Evolutionary conservation across 2,888 invertebrate species (phyloP).

Genomic region (Euzetes globulus): DNA sequence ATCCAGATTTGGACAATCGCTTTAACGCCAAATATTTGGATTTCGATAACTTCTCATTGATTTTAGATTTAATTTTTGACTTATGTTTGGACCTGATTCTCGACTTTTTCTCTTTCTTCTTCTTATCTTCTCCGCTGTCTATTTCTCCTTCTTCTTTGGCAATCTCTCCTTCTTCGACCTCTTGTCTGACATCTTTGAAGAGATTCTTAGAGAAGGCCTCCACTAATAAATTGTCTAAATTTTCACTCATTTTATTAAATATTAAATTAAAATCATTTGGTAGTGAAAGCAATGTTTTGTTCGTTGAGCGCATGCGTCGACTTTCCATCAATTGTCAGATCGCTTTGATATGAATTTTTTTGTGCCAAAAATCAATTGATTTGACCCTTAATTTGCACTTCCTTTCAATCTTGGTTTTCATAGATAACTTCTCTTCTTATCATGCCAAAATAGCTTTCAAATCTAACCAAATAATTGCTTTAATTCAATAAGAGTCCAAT

Average conservation of each 20-base stretch:
- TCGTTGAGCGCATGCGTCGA: not conserved
- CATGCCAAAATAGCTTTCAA: no score
- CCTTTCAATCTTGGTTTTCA: no score
- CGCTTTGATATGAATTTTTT: not conserved
- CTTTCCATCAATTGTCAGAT: not conserved
- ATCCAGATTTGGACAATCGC: not conserved
- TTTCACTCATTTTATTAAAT: not conserved
- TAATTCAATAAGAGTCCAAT: no score
- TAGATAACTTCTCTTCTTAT: no score
- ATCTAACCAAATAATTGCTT: no score
- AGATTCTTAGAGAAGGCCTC: not conserved
- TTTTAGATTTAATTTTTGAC: not conserved
- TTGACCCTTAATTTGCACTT: not conserved
- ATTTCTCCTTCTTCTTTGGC: conserved; percentile 21
- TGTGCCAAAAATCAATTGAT: not conserved
- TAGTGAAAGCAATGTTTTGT: not conserved
- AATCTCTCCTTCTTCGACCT: not conserved
- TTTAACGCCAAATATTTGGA: not conserved
- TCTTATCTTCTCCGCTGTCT: conserved; percentile 12
- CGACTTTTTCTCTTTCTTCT: not conserved
- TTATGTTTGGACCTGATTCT: conserved; percentile 4
- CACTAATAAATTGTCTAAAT: conserved; percentile 6
- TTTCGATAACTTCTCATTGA: not conserved
- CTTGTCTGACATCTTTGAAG: not conserved
- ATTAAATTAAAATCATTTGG: not conserved